phyloP scores from a whole-genome alignment of 2,113 vertebrate genomes.

The Pelusios castaneus region DNA sequence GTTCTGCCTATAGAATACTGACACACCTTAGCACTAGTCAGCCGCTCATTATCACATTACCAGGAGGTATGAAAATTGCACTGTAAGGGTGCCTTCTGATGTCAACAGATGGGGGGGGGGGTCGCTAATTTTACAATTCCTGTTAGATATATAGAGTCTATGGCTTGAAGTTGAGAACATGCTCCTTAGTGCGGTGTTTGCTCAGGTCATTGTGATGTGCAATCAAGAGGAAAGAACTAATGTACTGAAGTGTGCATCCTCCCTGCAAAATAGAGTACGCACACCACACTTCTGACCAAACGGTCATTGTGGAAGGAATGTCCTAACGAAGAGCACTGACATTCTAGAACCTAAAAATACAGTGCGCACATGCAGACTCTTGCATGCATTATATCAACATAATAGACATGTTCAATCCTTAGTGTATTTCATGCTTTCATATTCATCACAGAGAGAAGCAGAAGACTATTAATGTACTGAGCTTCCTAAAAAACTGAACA shows the following conservation, averaged over 20 bases:
- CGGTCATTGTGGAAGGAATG: neutral
- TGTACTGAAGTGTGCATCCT: neutral
- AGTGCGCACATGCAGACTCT: neutral
- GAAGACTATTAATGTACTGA: neutral
- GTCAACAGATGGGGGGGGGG: rapidly evolving
- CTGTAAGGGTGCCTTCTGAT: neutral
- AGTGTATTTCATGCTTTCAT: neutral
- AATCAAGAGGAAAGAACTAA: neutral
- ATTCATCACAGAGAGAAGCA: constrained; percentile 7
- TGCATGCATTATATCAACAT: neutral
- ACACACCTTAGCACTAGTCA: neutral
- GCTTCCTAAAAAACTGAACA: neutral
- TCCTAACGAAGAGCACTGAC: neutral
- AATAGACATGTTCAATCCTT: neutral
- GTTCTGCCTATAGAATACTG: neutral
- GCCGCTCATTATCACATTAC: neutral
- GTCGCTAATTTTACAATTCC: neutral
- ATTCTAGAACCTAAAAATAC: neutral
- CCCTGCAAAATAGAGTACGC: neutral
- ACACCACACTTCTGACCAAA: neutral
- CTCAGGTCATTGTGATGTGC: neutral
- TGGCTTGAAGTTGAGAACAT: neutral
- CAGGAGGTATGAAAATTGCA: neutral
- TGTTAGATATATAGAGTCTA: neutral
- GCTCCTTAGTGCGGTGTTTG: neutral